Conservation (phyloP, 2,888 invertebrate species). For the Rhamnusium bicolor region DNA sequence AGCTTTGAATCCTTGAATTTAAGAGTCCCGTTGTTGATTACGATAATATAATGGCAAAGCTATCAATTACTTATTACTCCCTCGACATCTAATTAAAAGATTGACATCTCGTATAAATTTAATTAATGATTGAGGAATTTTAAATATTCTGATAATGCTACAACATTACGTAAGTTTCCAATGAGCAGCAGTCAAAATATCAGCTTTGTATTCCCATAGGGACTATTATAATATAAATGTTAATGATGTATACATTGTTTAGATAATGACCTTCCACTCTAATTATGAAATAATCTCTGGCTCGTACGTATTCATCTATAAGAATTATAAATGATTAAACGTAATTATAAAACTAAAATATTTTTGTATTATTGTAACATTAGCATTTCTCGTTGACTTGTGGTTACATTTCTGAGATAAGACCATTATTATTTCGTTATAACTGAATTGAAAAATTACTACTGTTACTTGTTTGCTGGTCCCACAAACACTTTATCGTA, state of each 20-base stretch:
- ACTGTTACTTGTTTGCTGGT: too few relatives aligned
- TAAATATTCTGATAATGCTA: not conserved
- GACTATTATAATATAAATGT: not conserved
- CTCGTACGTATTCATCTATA: not conserved
- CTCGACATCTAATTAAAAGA: slow-evolving; percentile 7
- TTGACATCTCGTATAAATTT: not conserved
- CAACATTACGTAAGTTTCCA: not conserved
- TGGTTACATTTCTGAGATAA: too few relatives aligned
- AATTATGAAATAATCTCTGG: not conserved
- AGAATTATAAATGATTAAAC: not conserved
- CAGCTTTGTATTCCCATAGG: not conserved
- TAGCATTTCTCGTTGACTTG: not conserved
- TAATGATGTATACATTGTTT: not conserved
- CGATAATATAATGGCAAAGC: not conserved
- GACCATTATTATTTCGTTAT: too few relatives aligned
- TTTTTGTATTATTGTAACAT: not conserved
- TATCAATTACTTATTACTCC: not conserved
- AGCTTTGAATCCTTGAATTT: slow-evolving; percentile 6
- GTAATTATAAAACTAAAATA: too few relatives aligned
- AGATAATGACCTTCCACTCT: not conserved
- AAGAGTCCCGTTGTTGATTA: not conserved
- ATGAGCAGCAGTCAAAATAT: not conserved
- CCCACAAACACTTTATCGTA: too few relatives aligned
- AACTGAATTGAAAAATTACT: too few relatives aligned
- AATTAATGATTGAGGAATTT: not conserved